A percentile compares a stretch with the other conserved stretches of the same genome.
These are phyloP conservation scores for Cremastinae sp. DNA, from an alignment of 2,888 invertebrate species.

Conservation along the genomic window DNA sequence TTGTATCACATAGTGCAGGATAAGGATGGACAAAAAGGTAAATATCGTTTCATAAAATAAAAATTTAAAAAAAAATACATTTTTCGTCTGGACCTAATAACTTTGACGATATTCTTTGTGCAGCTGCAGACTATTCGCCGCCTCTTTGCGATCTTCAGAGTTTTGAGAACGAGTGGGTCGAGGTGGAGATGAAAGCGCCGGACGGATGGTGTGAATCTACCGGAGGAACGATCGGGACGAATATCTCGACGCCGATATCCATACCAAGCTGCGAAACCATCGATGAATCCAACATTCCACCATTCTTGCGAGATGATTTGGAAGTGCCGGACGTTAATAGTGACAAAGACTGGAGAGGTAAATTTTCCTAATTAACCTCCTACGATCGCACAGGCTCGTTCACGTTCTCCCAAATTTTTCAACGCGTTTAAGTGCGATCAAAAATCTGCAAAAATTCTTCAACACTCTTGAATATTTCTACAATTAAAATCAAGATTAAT, in stretches of 20 bases:
- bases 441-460: too few relatives aligned
- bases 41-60: constrained; percentile 8
- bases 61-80: not conserved
- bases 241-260: constrained; percentile 79
- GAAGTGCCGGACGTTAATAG: constrained; percentile 68
- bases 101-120: not conserved
- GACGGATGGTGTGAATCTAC: constrained; percentile 81
- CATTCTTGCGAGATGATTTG: constrained; percentile 76
- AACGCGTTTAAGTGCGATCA: too few relatives aligned
- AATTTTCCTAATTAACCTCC: constrained; percentile 10
- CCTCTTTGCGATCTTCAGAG: constrained; percentile 89
- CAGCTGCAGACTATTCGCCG: constrained; percentile 82
- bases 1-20: constrained; percentile 92
- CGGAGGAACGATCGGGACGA: constrained; percentile 65
- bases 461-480: too few relatives aligned
- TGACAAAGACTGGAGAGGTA: constrained; percentile 72
- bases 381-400: not conserved
- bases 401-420: not conserved
- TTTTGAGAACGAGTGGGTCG: constrained; percentile 96
- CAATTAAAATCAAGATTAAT: too few relatives aligned
- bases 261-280: constrained; percentile 73
- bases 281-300: constrained; percentile 76
- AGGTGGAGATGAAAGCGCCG: constrained; percentile 89
- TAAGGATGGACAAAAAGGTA: constrained; percentile 81
- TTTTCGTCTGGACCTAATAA: not conserved